Conservation (phyloP, 2,888 invertebrate genomes). For the Torymus texanus region DNA sequence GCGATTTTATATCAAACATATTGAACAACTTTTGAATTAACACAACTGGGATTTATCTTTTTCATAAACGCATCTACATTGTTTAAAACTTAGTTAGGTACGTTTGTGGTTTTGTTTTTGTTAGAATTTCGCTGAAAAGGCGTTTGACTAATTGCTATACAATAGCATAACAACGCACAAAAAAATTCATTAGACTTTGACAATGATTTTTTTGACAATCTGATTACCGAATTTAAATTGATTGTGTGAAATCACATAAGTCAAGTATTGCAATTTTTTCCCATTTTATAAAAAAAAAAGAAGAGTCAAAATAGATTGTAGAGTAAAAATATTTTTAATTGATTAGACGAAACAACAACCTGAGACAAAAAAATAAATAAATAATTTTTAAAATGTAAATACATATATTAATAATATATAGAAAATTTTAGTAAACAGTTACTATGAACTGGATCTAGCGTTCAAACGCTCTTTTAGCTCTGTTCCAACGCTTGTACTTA, state of each 20-base stretch:
- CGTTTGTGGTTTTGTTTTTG: constrained; percentile 33
- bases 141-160: constrained; percentile 19
- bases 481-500: constrained; percentile 46
- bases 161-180: not conserved
- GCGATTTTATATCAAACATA: constrained; percentile 25
- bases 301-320: not conserved
- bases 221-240: constrained; percentile 4
- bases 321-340: constrained; percentile 24
- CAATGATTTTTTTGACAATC: not conserved
- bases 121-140: constrained; percentile 46
- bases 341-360: not conserved
- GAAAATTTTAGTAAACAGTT: constrained; percentile 16
- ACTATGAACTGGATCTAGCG: constrained; percentile 19
- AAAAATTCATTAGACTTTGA: constrained; percentile 4
- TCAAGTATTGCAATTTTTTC: constrained; percentile 25
- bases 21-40: constrained; percentile 36
- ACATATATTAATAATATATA: constrained; percentile 1
- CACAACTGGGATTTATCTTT: not conserved
- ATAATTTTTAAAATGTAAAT: not conserved
- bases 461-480: constrained; percentile 37
- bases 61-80: constrained; percentile 2
- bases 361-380: constrained; percentile 37
- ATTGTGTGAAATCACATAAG: constrained; percentile 1
- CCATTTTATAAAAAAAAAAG: constrained; percentile 9
- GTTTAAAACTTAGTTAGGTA: constrained; percentile 33